phyloP scores from a whole-genome alignment of 2,797 vertebrate genomes.

The Cuniculus paca region DNA sequence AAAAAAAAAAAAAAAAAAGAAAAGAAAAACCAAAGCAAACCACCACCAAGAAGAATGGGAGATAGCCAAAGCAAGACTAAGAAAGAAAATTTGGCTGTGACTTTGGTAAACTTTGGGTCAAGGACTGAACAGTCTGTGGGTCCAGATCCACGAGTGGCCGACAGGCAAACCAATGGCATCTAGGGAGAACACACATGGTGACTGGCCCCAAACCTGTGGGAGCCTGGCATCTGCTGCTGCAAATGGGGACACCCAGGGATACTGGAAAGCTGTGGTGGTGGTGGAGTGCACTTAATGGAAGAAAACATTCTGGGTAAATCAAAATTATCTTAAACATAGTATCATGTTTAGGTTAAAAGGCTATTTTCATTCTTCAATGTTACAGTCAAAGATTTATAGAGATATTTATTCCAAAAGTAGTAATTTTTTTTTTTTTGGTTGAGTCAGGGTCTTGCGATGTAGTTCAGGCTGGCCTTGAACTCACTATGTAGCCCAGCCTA shows the following conservation, averaged over 20 bases:
- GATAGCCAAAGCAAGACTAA: background rate
- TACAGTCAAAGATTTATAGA: background rate
- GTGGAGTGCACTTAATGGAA: background rate
- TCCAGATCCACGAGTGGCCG: background rate
- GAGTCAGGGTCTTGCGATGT: background rate
- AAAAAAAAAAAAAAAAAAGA: background rate
- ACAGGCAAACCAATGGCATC: background rate
- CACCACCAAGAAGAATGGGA: background rate
- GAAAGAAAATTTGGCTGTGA: background rate
- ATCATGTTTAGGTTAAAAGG: conserved; percentile 19
- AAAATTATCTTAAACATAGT: background rate
- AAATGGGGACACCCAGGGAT: background rate
- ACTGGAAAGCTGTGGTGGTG: background rate
- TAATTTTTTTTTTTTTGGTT: background rate
- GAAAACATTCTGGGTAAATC: background rate
- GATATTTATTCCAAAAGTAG: conserved; percentile 72
- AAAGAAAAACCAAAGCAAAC: background rate
- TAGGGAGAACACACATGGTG: background rate
- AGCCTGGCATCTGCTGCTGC: background rate
- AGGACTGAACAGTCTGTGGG: background rate
- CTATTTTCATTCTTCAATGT: conserved; percentile 44
- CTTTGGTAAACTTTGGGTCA: background rate
- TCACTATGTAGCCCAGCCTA: background rate
- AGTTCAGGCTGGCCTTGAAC: background rate
- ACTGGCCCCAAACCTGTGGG: background rate